Evolutionary conservation across 2,888 invertebrate genomes (phyloP).

Genomic region (Drosophila pseudotalamancana): DNA sequence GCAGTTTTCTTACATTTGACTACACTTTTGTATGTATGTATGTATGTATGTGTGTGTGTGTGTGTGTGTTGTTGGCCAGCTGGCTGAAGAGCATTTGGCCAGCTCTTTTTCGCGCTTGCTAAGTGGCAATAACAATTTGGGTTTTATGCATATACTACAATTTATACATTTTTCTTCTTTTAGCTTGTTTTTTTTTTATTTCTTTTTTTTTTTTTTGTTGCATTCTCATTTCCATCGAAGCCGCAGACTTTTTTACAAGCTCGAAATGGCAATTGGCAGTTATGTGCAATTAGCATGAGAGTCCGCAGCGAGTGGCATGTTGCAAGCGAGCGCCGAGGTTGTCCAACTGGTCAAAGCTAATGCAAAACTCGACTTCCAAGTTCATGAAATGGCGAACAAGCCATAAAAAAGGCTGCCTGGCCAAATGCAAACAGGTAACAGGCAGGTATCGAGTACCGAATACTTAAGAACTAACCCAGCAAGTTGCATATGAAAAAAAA

Average conservation of each 20-base stretch:
- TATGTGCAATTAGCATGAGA: conserved; percentile 53
- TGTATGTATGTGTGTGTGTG: conserved; percentile 1
- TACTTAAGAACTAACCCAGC: conserved; percentile 33
- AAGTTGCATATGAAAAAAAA: conserved; percentile 27
- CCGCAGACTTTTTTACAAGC: conserved; percentile 13
- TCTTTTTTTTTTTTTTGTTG: conserved; percentile 14
- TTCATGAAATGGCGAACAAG: conserved; percentile 43
- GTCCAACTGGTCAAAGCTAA: conserved; percentile 29
- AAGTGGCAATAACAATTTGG: conserved; percentile 71
- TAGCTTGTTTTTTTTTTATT: too few species aligned
- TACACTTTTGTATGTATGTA: neutral
- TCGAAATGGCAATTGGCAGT: conserved; percentile 47
- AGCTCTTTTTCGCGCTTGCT: conserved; percentile 38
- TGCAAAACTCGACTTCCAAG: conserved; percentile 53
- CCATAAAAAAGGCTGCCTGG: conserved; percentile 17
- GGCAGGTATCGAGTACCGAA: conserved; percentile 20
- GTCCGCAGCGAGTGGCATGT: conserved; percentile 3
- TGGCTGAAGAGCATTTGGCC: conserved; percentile 15
- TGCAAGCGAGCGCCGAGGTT: conserved; percentile 4
- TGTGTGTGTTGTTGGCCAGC: neutral
- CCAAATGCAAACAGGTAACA: conserved; percentile 58
- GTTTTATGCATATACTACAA: conserved; percentile 60
- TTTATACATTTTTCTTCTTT: too few species aligned
- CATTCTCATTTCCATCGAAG: neutral
- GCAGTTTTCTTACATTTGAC: conserved; percentile 32